Conservation (phyloP, 2,113 vertebrate species). For the Chionis minor region DNA sequence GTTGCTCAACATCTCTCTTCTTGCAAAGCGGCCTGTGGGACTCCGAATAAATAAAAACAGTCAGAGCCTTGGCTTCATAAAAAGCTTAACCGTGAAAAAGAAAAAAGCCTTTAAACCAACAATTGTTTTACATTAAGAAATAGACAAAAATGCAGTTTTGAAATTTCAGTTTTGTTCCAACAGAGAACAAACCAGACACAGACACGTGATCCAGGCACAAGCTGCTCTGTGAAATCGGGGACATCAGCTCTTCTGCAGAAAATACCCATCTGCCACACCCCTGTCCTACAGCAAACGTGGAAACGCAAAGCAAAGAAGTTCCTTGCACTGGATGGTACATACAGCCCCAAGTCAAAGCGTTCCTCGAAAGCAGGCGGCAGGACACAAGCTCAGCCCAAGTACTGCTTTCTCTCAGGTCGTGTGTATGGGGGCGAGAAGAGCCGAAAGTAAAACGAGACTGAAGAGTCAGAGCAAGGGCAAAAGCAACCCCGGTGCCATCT, state of each 20-base stretch:
- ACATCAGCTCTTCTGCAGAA: background rate
- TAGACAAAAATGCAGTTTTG: background rate
- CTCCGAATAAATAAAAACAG: background rate
- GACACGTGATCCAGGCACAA: background rate
- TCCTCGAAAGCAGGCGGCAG: background rate
- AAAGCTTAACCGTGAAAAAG: background rate
- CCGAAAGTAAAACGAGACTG: background rate
- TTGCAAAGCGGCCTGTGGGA: background rate
- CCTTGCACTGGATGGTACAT: background rate
- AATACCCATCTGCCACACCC: background rate
- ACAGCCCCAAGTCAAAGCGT: background rate
- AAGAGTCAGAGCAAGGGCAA: background rate
- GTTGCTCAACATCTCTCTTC: background rate
- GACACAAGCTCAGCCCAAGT: background rate
- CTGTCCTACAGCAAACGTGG: background rate
- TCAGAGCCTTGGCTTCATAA: background rate
- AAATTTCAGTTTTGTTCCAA: background rate
- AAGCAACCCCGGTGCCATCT: background rate
- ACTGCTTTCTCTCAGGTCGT: background rate
- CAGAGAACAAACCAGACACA: background rate
- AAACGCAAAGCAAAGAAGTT: background rate
- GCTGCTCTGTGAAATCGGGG: accelerated
- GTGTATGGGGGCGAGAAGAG: background rate
- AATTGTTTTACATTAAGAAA: background rate
- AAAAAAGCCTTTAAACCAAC: background rate